These are phyloP conservation scores for Callinectes sapidus DNA, from an alignment of 2,888 invertebrate genomes.

Conservation along the genomic window DNA sequence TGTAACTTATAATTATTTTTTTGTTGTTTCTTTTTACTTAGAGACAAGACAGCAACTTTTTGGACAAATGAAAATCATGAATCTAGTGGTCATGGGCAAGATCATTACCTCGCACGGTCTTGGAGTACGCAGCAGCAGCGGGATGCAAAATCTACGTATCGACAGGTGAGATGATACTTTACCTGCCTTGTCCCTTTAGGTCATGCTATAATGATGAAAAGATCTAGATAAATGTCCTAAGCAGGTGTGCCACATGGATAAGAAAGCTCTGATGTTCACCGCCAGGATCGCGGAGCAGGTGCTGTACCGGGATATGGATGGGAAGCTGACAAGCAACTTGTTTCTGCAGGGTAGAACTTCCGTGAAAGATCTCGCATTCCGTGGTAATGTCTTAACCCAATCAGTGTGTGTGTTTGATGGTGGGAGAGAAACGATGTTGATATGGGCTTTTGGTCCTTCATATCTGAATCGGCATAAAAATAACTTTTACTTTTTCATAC, in stretches of 20 bases:
- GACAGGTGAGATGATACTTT: background rate
- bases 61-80: background rate
- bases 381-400: background rate
- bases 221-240: background rate
- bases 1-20: too few species aligned
- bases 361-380: conserved; percentile 22
- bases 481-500: background rate
- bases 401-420: background rate
- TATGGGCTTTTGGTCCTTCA: too few species aligned
- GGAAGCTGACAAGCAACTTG: background rate
- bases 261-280: background rate
- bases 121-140: background rate
- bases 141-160: background rate
- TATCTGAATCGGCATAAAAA: too few species aligned
- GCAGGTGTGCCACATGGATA: background rate
- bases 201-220: background rate
- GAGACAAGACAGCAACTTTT: background rate
- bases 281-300: background rate
- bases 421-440: background rate
- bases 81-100: background rate
- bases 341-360: background rate
- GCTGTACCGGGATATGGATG: conserved; percentile 15
- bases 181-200: background rate
- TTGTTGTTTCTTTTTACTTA: background rate
- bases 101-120: background rate